phyloP scores from a whole-genome alignment of 2,888 invertebrate genomes.

The Perizoma flavofasciatum region DNA sequence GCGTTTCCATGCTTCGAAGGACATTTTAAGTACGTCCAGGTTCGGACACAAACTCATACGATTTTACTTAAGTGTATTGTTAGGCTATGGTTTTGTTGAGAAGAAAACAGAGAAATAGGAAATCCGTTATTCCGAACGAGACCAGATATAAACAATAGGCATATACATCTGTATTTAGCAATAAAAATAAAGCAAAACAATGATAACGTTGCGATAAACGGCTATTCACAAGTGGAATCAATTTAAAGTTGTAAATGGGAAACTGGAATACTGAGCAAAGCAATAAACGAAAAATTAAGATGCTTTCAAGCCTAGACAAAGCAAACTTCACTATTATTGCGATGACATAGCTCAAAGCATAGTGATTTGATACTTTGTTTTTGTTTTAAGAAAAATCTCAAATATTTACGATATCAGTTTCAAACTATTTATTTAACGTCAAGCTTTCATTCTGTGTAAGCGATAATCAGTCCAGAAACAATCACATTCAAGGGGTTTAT shows the following conservation, averaged over 20 bases:
- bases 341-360: constrained; percentile 16
- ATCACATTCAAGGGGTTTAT: no score
- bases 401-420: no score
- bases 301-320: constrained; percentile 30
- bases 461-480: no score
- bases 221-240: constrained; percentile 30
- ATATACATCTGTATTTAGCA: constrained; percentile 10
- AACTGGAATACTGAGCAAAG: constrained; percentile 34
- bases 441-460: no score
- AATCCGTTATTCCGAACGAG: constrained; percentile 13
- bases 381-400: not conserved
- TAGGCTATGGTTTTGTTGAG: not conserved
- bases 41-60: no score
- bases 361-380: constrained; percentile 25
- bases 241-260: constrained; percentile 26
- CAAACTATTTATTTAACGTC: no score
- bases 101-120: constrained; percentile 5
- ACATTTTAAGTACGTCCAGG: no score
- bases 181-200: constrained; percentile 24
- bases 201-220: constrained; percentile 34
- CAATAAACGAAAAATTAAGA: constrained; percentile 34
- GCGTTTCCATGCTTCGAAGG: no score
- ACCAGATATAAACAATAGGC: constrained; percentile 12
- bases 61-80: no score
- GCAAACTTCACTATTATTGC: constrained; percentile 29